phyloP scores from a whole-genome alignment of 1,140 invertebrate species.

The Dendrolimus kikuchii region DNA sequence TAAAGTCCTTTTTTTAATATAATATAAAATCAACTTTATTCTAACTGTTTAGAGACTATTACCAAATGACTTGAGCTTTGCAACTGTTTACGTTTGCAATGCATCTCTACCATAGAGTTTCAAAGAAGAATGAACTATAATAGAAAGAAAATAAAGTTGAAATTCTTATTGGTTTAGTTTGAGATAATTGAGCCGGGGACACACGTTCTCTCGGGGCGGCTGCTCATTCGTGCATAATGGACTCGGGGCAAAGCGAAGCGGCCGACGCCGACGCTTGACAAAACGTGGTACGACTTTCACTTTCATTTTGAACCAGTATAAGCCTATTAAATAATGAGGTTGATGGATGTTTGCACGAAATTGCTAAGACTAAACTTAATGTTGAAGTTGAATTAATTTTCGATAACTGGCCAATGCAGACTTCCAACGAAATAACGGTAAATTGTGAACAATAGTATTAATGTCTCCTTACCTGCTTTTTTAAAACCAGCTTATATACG shows the following conservation, averaged over 20 bases:
- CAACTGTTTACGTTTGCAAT: slow-evolving; percentile 36
- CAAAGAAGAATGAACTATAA: slow-evolving; percentile 29
- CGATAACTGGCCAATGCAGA: no score
- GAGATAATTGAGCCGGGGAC: slow-evolving; percentile 60
- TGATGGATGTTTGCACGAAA: slow-evolving; percentile 6
- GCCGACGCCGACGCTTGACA: slow-evolving; percentile 64
- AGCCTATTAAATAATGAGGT: slow-evolving; percentile 27
- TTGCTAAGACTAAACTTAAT: no score
- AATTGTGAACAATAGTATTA: no score
- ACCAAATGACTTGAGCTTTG: slow-evolving; percentile 13
- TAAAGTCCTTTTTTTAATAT: slow-evolving; percentile 10
- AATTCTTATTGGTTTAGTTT: slow-evolving; percentile 14
- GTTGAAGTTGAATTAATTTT: no score
- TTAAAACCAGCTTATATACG: no score
- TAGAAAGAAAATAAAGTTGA: slow-evolving; percentile 16
- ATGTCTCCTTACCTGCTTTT: no score
- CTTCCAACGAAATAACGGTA: no score
- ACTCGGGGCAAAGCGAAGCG: slow-evolving; percentile 52
- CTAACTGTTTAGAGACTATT: slow-evolving; percentile 11
- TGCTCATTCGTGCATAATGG: slow-evolving; percentile 71
- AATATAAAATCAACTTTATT: slow-evolving; percentile 24
- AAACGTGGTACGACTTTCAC: slow-evolving; percentile 66
- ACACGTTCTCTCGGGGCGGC: slow-evolving; percentile 67
- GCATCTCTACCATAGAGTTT: slow-evolving; percentile 16
- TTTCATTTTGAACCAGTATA: slow-evolving; percentile 49